These are phyloP conservation scores for Artibeus jamaicensis DNA, from an alignment of 2,797 vertebrate genomes.

Conservation along the genomic window DNA sequence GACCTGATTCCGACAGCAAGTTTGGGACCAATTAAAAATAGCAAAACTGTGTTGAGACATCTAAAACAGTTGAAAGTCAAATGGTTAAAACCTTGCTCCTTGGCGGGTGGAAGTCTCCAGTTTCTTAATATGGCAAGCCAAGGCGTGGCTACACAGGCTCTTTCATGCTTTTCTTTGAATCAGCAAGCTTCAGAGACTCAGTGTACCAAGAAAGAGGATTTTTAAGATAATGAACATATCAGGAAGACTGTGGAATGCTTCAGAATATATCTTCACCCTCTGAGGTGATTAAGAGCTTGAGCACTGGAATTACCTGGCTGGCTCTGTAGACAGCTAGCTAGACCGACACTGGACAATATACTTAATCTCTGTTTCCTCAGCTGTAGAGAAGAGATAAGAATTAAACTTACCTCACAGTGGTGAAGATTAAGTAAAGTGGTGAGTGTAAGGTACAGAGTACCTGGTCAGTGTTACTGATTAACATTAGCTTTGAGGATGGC, in stretches of 20 bases:
- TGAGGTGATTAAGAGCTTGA: neutral
- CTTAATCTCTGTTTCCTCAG: conserved; percentile 20
- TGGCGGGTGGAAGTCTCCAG: neutral
- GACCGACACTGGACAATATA: conserved; percentile 8
- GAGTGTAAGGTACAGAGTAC: neutral
- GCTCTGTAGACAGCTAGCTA: neutral
- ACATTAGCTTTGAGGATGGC: conserved; percentile 5
- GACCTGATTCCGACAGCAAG: conserved; percentile 35
- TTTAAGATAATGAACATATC: neutral
- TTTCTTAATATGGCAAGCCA: neutral
- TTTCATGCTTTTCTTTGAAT: conserved; percentile 47
- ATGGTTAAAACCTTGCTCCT: conserved; percentile 18
- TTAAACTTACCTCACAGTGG: neutral
- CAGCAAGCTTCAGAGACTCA: conserved; percentile 35
- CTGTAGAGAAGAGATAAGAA: conserved; percentile 2
- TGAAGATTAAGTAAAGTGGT: neutral
- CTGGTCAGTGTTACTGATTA: neutral
- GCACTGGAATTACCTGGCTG: neutral
- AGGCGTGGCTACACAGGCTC: neutral
- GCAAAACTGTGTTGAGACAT: neutral
- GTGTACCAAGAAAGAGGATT: conserved; percentile 24
- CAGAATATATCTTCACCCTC: conserved; percentile 11
- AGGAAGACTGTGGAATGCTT: neutral
- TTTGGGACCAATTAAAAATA: conserved; percentile 37
- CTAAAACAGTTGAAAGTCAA: conserved; percentile 13